Evolutionary conservation across 64 coral and sea anemone species (phyloP).

Genomic region (Actinia tenebrosa): DNA sequence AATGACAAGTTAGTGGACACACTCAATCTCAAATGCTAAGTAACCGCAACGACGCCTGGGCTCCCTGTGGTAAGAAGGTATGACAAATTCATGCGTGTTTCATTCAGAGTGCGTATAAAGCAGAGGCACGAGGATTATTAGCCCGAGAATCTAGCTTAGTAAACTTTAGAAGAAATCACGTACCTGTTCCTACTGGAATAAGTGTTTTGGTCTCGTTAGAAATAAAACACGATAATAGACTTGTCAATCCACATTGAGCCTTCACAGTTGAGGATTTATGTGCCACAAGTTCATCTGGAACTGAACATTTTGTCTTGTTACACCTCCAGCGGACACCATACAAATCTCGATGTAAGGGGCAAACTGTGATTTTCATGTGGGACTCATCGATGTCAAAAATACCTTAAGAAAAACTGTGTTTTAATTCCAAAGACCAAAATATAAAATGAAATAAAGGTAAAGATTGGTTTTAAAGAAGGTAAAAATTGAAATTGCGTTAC

Average conservation of each 20-base stretch:
- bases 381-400: conserved; percentile 15
- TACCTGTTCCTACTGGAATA: conserved; percentile 39
- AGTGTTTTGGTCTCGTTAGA: conserved; percentile 12
- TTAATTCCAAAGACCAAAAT: no score
- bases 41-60: neutral
- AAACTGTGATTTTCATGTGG: conserved; percentile 18
- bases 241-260: conserved; percentile 26
- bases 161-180: neutral
- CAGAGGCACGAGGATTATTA: no score
- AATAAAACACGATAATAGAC: neutral
- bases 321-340: conserved; percentile 34
- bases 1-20: no score
- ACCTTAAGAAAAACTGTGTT: neutral
- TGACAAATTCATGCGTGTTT: no score
- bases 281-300: conserved; percentile 11
- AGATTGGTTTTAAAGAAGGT: no score
- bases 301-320: conserved; percentile 7
- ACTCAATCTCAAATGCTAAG: no score
- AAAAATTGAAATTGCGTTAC: neutral
- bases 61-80: conserved; percentile 6
- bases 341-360: conserved; percentile 11
- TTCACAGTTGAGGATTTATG: neutral
- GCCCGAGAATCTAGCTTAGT: neutral
- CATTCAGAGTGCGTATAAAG: no score
- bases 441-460: no score